Conservation (phyloP, 2,113 vertebrate species). For the Ibidorhyncha struthersii region DNA sequence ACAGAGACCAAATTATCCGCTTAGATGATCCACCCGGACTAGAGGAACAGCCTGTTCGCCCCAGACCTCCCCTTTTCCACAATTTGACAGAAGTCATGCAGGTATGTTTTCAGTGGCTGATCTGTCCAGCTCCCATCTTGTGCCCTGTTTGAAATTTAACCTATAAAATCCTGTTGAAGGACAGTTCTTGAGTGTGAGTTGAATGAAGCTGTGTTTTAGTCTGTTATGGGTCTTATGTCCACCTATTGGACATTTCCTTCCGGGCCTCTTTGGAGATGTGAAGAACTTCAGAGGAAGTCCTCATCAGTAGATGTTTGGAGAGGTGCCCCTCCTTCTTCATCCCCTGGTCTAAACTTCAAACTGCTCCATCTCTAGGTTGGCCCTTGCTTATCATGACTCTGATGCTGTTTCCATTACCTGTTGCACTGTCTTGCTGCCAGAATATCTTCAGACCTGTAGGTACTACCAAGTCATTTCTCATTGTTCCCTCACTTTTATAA, state of each 20-base stretch:
- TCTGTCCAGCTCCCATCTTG: background rate
- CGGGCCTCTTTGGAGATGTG: background rate
- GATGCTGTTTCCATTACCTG: background rate
- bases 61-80: background rate
- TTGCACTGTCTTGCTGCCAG: background rate
- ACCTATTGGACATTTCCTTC: background rate
- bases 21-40: background rate
- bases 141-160: background rate
- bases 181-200: background rate
- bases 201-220: background rate
- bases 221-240: background rate
- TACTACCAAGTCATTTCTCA: background rate
- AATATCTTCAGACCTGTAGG: background rate
- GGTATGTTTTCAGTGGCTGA: background rate
- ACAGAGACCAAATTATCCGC: background rate
- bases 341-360: background rate
- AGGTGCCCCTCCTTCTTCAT: background rate
- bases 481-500: background rate
- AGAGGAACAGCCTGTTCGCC: background rate
- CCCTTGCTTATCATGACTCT: background rate
- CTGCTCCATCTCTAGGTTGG: background rate
- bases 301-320: background rate
- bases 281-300: background rate
- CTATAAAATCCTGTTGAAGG: background rate
- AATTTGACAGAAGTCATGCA: background rate